phyloP scores from a whole-genome alignment of 2,888 invertebrate genomes.

The Pyrrhosoma nymphula region DNA sequence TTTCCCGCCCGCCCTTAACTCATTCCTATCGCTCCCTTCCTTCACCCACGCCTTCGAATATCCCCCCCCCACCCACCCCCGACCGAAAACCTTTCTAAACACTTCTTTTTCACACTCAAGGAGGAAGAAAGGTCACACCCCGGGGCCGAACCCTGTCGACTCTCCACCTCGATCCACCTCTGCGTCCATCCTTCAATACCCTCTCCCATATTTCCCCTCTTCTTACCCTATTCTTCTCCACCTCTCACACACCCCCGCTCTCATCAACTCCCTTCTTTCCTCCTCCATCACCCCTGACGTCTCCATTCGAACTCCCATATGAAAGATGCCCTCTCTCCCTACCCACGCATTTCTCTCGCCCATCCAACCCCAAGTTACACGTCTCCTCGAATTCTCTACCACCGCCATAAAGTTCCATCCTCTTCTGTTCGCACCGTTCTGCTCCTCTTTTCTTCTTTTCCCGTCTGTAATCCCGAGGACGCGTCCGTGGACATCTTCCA shows the following conservation, averaged over 20 bases:
- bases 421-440: constrained; percentile 12
- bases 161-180: background rate
- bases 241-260: background rate
- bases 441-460: background rate
- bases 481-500: background rate
- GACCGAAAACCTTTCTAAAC: constrained; percentile 41
- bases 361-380: background rate
- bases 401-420: constrained; percentile 30
- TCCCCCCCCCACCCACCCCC: background rate
- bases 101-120: constrained; percentile 64
- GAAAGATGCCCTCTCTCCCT: background rate
- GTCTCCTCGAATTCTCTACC: constrained; percentile 26
- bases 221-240: background rate
- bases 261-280: background rate
- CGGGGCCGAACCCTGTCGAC: background rate
- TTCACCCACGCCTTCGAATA: background rate
- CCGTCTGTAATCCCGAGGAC: background rate
- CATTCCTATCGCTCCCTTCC: constrained; percentile 34
- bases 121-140: constrained; percentile 23
- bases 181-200: background rate
- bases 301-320: constrained; percentile 44
- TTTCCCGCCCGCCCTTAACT: constrained; percentile 33
- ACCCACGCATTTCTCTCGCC: background rate
- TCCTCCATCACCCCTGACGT: constrained; percentile 22
- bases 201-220: background rate